phyloP scores from a whole-genome alignment of 2,888 invertebrate species.

The Athetis lepigone region DNA sequence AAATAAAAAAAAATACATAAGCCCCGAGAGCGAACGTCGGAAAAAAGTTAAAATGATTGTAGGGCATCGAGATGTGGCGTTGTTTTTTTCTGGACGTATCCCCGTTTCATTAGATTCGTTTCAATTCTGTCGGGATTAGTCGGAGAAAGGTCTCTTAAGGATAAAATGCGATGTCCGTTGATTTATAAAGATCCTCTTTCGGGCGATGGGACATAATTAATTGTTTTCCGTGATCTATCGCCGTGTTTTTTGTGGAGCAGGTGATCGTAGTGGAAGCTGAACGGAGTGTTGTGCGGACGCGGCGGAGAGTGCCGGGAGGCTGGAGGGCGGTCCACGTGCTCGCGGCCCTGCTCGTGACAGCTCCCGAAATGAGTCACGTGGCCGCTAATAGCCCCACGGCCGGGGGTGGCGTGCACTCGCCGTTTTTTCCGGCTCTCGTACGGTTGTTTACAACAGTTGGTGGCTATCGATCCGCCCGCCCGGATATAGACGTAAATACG shows the following conservation, averaged over 20 bases:
- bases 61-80: conserved; percentile 84
- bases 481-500: conserved; percentile 83
- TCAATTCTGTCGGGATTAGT: conserved; percentile 89
- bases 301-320: conserved; percentile 42
- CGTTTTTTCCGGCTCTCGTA: conserved; percentile 82
- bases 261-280: conserved; percentile 66
- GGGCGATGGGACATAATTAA: conserved; percentile 84
- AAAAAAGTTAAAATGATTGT: conserved; percentile 90
- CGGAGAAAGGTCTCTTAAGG: conserved; percentile 86
- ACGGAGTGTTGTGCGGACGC: conserved; percentile 48
- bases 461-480: conserved; percentile 86
- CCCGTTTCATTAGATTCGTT: conserved; percentile 89
- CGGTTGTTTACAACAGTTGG: conserved; percentile 89
- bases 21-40: conserved; percentile 84
- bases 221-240: conserved; percentile 79
- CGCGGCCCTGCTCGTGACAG: conserved; percentile 85
- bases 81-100: conserved; percentile 81
- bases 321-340: conserved; percentile 78
- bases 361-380: conserved; percentile 90
- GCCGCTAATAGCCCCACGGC: conserved; percentile 85
- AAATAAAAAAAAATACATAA: conserved; percentile 80
- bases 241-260: conserved; percentile 72
- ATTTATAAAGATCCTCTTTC: conserved; percentile 86
- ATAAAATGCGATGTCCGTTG: conserved; percentile 86
- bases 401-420: conserved; percentile 79